Percentiles rank a stretch among this genome's conserved stretches.
phyloP scores from a whole-genome alignment of 2,113 vertebrate species.

The Trogon melanurus region DNA sequence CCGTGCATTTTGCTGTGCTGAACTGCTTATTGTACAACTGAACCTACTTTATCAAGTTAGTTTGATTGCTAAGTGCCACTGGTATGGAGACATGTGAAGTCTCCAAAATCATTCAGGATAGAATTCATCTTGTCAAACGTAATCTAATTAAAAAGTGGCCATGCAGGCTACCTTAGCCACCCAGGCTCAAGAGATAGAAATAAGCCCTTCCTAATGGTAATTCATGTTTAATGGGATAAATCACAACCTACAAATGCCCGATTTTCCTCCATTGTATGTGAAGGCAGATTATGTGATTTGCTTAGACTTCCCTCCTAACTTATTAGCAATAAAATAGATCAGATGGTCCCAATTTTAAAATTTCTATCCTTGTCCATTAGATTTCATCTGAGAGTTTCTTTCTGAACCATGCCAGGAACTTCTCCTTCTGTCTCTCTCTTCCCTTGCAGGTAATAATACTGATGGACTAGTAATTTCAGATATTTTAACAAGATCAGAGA shows the following conservation, averaged over 20 bases:
- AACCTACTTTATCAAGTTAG: not conserved
- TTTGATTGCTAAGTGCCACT: not conserved
- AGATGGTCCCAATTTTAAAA: not conserved
- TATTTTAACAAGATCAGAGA: constrained; percentile 30
- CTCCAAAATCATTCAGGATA: not conserved
- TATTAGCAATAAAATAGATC: not conserved
- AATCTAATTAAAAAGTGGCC: not conserved
- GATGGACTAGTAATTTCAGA: not conserved
- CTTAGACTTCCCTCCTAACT: not conserved
- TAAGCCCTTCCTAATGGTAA: not conserved
- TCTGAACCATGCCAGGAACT: not conserved
- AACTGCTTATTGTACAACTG: not conserved
- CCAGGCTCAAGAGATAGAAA: not conserved
- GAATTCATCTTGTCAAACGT: not conserved
- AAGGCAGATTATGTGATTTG: not conserved
- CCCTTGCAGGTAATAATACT: constrained; percentile 17
- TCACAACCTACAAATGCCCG: not conserved
- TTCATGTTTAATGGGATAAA: not conserved
- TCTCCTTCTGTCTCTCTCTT: not conserved
- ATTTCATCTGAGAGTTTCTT: not conserved
- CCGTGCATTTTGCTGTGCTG: not conserved
- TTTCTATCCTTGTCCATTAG: not conserved
- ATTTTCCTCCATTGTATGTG: not conserved
- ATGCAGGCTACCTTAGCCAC: not conserved
- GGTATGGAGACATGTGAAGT: not conserved